A percentile compares a stretch with the other conserved stretches of the same genome.
Conservation (phyloP, 2,113 vertebrate genomes). For the Sakesphorus luctuosus region DNA sequence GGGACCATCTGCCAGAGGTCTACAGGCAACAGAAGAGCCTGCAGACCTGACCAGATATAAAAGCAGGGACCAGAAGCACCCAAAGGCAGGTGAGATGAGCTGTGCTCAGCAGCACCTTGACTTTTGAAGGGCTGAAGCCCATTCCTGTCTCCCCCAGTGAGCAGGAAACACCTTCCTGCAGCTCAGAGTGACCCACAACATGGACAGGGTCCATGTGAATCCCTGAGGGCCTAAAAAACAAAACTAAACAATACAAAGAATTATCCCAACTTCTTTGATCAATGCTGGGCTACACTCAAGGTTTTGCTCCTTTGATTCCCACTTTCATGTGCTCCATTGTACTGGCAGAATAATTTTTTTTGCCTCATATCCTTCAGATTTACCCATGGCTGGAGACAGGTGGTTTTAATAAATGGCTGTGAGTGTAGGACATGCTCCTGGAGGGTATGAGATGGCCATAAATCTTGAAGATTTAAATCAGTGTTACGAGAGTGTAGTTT, state of each 20-base stretch:
- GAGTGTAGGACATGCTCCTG: accelerated
- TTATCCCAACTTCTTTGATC: not conserved
- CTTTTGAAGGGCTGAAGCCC: not conserved
- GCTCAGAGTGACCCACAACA: not conserved
- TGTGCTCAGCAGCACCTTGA: not conserved
- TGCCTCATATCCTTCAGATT: not conserved
- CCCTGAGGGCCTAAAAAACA: not conserved
- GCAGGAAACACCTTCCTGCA: not conserved
- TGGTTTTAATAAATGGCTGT: not conserved
- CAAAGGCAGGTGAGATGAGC: not conserved
- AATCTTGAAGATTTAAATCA: not conserved
- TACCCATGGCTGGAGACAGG: not conserved
- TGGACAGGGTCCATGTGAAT: not conserved
- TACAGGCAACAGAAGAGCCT: not conserved
- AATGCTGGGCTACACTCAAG: not conserved
- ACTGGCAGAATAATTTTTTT: not conserved
- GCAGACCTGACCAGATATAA: not conserved
- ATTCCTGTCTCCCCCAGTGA: not conserved
- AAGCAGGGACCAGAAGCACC: not conserved
- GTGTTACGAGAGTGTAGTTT: not conserved
- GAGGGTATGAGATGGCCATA: not conserved
- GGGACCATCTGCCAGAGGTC: not conserved
- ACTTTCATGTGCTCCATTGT: not conserved
- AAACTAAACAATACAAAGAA: not conserved
- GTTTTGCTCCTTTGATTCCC: not conserved